Evolutionary conservation across 2,797 vertebrate genomes (phyloP), one percentile per base, ranked within the genome.

Genomic region (Poeciliopsis presidionis): DNA sequence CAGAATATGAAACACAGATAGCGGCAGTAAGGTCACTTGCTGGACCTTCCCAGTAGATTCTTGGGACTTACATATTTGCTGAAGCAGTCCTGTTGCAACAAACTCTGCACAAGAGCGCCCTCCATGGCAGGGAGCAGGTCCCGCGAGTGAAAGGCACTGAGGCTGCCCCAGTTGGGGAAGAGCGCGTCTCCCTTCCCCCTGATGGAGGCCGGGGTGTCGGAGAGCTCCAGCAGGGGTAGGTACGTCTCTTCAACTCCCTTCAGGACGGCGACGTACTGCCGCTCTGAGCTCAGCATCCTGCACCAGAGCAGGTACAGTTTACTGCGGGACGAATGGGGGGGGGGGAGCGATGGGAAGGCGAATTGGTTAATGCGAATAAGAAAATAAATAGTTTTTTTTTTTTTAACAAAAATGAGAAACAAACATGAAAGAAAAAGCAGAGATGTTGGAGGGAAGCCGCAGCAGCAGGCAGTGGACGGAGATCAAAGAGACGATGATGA

Each of bases 11-110:
- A 33, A 49, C 70, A 30, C 47, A 33, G 7, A 22, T 4, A 49
- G 46, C 5, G 46, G 16, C 46, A 22, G 33, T 22, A 36, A 25
- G 20, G 43, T 18, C 4, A 2, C 20, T 28, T 33, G 3, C 3
- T 20, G 8, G 25, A 25, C 22, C 41, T 36, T 73, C 28, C 5
- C 22, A 57, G 18, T 36, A n/a, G 4, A 57, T 69, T 33, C 28
- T 20, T 18, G 12, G 2, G 18, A 90, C 94, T 91, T 86, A 97
- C 97, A 0, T 96, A 96, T 94, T 96, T 97, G 80, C 96, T 96
- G 94, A 98, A 98, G 92, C 97, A 97, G 92, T 96, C 95, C 41
- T 97, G 96, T 1, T 97, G 96, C 73, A 96, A 91, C 73, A 97
- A 89, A 0, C 97, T 97, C 75, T 97, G 96, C 72, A 95, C 88